Base-by-base conservation (phyloP, 2,888 invertebrate species). In the Ametastegia equiseti region DNA sequence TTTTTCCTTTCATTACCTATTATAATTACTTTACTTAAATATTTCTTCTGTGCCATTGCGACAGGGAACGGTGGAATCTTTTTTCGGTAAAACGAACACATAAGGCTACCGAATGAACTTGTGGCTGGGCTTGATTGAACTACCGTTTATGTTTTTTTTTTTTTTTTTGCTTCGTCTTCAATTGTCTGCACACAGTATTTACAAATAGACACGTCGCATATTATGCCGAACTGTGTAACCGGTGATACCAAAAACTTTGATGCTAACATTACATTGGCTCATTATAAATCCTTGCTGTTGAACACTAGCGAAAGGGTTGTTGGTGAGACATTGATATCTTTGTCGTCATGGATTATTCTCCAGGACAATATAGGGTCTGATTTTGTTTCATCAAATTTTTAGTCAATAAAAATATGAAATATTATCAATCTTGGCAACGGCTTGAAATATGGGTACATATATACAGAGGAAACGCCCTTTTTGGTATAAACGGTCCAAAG, bases 181-280 rank as follows among this genome's bases (percentile, higher is more conserved):
- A 67, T 67, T 50, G 65, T 81, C 78, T 69, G 79, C 81, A 69
- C 81, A 81, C 47, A 57, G 50, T 81, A 81, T 81, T 81, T 81
- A 81, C 81, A 81, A 81, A 81, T 81, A 67, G 63, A 81, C 50
- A 75, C 60, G 23, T 63, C 50, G 54, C 42, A 27, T 33, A 30
- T 50, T 69, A 69, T 80, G 45, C 81, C 81, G 54, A 69, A 60
- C 39, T 80, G 79, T 47, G 42, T 57, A 27, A 39, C 65, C 57
- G 30, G 39, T 81, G 67, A 79, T 79, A 65, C 65, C 57, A 65
- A 65, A 81, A 78, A 78, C 50, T 36, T 54, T 30, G 36, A 54
- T 54, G 73, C 60, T 60, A 30, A 27, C 23, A 30, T 75, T 23
- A 33, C 19, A 23, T 54, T 54, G 36, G 13, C 33, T 19, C 7